A percentile compares a stretch with the other conserved stretches of the same genome.
These are phyloP conservation scores for Pagrus major DNA, from an alignment of 2,113 vertebrate genomes.

Conservation along the genomic window DNA sequence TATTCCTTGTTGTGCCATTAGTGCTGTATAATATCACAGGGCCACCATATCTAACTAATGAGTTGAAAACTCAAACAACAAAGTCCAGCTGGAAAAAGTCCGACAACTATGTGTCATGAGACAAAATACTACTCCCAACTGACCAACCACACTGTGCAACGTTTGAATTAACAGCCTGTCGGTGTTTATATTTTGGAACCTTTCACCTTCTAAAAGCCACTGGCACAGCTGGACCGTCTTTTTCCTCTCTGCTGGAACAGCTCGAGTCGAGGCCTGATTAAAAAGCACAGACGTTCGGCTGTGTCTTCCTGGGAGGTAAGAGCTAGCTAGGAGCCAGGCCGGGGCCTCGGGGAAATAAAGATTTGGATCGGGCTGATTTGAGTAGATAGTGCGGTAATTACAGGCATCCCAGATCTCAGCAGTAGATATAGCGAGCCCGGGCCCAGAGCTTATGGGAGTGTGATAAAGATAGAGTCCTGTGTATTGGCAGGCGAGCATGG, in stretches of 20 bases:
- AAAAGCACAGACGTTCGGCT: slow-evolving; percentile 72
- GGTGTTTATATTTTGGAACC: slow-evolving; percentile 76
- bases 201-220: slow-evolving; percentile 73
- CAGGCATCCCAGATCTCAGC: slow-evolving; percentile 81
- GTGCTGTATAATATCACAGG: slow-evolving; percentile 30
- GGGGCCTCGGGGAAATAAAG: slow-evolving; percentile 83
- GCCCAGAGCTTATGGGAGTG: slow-evolving; percentile 71
- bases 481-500: slow-evolving; percentile 68
- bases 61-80: slow-evolving; percentile 64
- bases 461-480: slow-evolving; percentile 71
- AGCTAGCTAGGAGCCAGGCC: slow-evolving; percentile 71
- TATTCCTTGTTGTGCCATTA: slow-evolving; percentile 65
- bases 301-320: slow-evolving; percentile 82
- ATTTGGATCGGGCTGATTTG: slow-evolving; percentile 82
- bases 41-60: slow-evolving; percentile 62
- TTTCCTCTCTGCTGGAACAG: slow-evolving; percentile 76
- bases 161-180: slow-evolving; percentile 75
- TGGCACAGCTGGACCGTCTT: slow-evolving; percentile 77
- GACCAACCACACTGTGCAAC: slow-evolving; percentile 60
- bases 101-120: slow-evolving; percentile 57
- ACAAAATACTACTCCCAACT: slow-evolving; percentile 56
- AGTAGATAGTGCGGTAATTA: slow-evolving; percentile 82
- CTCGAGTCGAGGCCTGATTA: slow-evolving; percentile 83
- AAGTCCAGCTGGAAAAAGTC: slow-evolving; percentile 55
- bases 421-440: slow-evolving; percentile 66